Conservation (phyloP, 2,797 vertebrate genomes). For the Lerista edwardsae region DNA sequence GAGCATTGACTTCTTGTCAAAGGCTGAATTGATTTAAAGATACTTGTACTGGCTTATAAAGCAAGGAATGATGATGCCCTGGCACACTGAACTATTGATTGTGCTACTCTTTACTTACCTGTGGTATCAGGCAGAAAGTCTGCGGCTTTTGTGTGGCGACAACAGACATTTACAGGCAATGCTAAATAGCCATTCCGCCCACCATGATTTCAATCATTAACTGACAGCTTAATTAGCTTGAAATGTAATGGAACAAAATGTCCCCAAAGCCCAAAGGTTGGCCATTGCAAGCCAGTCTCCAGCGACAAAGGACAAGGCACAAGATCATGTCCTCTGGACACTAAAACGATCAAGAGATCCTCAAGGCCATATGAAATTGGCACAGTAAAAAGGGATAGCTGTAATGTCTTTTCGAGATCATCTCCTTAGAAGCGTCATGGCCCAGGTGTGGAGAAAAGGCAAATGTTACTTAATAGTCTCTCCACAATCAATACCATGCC, state of each 20-base stretch:
- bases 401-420: not conserved
- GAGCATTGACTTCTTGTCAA: constrained; percentile 47
- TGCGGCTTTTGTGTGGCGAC: constrained; percentile 20
- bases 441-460: not conserved
- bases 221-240: not conserved
- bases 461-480: not conserved
- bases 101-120: constrained; percentile 25
- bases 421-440: not conserved
- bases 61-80: constrained; percentile 39
- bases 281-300: not conserved
- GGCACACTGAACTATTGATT: constrained; percentile 57
- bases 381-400: not conserved
- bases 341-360: not conserved
- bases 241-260: not conserved
- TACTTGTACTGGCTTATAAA: constrained; percentile 47
- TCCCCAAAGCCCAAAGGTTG: not conserved
- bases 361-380: not conserved
- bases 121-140: not conserved
- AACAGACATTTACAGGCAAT: not conserved
- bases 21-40: constrained; percentile 57
- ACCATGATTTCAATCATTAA: not conserved
- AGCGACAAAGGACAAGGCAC: not conserved
- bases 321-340: not conserved
- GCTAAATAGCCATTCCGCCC: not conserved
- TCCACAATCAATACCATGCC: not conserved